Conservation (phyloP, 1,140 invertebrate species). For the Papilio dardanus region DNA sequence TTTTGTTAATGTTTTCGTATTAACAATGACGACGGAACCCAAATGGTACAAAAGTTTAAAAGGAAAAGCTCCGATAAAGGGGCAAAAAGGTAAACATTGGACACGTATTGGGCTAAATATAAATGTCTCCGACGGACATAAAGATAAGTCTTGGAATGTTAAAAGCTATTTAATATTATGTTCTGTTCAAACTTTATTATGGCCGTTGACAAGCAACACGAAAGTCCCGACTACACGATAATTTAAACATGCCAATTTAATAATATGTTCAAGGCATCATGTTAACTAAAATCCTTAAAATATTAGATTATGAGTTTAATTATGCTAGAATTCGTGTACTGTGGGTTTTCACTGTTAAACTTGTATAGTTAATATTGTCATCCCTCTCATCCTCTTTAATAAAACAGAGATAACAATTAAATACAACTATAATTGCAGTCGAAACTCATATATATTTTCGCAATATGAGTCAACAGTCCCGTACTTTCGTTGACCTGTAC, state of each 20-base stretch:
- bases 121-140: conserved; percentile 75
- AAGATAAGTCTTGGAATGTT: conserved; percentile 78
- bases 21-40: conserved; percentile 48
- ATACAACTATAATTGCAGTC: too few species aligned
- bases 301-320: too few species aligned
- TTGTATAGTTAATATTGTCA: too few species aligned
- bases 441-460: too few species aligned
- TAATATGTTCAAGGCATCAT: too few species aligned
- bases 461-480: neutral
- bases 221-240: conserved; percentile 44
- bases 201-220: conserved; percentile 32
- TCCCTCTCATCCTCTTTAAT: too few species aligned
- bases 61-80: conserved; percentile 63
- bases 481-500: conserved; percentile 50
- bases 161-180: conserved; percentile 83
- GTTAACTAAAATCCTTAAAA: too few species aligned
- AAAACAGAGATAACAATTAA: too few species aligned
- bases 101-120: conserved; percentile 79
- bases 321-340: too few species aligned
- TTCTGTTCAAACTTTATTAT: conserved; percentile 78
- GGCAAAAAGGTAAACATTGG: conserved; percentile 76
- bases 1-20: conserved; percentile 36
- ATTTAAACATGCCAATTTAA: too few species aligned
- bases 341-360: too few species aligned
- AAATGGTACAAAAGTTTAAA: conserved; percentile 57